Evolutionary conservation across 2,888 invertebrate genomes (phyloP).

Genomic region (Odiellus spinosus): DNA sequence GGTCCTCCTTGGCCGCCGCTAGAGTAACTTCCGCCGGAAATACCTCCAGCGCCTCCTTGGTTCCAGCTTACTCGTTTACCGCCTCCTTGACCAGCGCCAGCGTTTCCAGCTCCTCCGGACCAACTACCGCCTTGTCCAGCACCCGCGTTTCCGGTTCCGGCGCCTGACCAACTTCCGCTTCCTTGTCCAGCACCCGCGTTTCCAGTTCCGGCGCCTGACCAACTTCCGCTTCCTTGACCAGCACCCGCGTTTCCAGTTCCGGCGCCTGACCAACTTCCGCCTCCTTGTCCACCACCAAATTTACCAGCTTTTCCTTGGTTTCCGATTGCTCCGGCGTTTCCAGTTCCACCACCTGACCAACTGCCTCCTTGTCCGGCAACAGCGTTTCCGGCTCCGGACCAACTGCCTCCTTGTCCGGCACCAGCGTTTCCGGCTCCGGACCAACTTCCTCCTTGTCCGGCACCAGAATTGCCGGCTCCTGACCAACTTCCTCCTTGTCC

Average conservation of each 20-base stretch:
- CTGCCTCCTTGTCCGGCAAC: neutral
- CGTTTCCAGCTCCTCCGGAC: neutral
- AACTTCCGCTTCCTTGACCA: neutral
- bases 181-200: neutral
- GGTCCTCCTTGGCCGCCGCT: neutral
- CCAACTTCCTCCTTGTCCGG: neutral
- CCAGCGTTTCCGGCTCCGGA: neutral
- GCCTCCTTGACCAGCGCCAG: neutral
- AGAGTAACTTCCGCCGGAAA: neutral
- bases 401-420: neutral
- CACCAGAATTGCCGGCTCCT: neutral
- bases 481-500: neutral
- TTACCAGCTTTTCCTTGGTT: too few relatives aligned
- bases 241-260: neutral
- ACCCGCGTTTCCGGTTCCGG: neutral
- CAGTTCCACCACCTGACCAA: neutral
- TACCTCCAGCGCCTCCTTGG: neutral
- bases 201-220: neutral
- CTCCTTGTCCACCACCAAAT: neutral
- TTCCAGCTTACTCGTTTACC: neutral
- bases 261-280: neutral
- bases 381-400: constrained; percentile 1
- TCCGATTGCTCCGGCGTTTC: too few relatives aligned
- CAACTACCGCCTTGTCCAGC: neutral
- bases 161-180: neutral